Base-by-base conservation (phyloP, 2,113 vertebrate genomes). In the Tenrec ecaudatus region DNA sequence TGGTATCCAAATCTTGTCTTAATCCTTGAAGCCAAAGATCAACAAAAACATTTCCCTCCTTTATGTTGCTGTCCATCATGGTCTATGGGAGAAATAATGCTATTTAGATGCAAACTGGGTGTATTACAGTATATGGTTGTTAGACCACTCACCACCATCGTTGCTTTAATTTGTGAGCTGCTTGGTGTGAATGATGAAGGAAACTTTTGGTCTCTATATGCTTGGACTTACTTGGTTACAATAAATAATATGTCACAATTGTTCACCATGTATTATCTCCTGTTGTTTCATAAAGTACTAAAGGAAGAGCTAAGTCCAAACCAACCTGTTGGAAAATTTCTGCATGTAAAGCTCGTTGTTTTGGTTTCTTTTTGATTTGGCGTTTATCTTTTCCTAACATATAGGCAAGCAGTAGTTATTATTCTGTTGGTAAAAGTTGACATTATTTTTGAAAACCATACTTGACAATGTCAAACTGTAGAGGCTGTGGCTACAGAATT, bases 181-280 rank as follows among this genome's bases (percentile, higher is more conserved):
- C 96, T 98, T 96, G 97, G 90, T 0, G 98, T 99, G 69, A 99
- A 99, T 11, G 99, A 99, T 90, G 99, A 99, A 98, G 99, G 99
- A 36, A 99, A 99, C 95, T 99, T 99, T 95, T 99, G 98, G 92
- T 99, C 99, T 73, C 98, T 95, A 96, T 99, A 99, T 86, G 99
- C 99, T n/a, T 99, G 99, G 99, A 99, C 99, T 1, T 99, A 99
- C 96, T 97, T 99, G 97, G 99, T 99, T 95, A 99, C 99, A 96
- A 98, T 99, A 96, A 99, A 99, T 97, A 99, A 99, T 91, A 98
- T 99, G 97, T 99, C 99, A 81, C 99, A 99, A 86, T 97, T 99
- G 99, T 99, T 99, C 98, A 99, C 99, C 86, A 99, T 99, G 99
- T 99, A 99, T 96, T 99, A 99, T 96, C 98, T 99, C 94, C 98